These are phyloP conservation scores for Achroia grisella DNA, from an alignment of 1,140 invertebrate species.

Conservation along the genomic window DNA sequence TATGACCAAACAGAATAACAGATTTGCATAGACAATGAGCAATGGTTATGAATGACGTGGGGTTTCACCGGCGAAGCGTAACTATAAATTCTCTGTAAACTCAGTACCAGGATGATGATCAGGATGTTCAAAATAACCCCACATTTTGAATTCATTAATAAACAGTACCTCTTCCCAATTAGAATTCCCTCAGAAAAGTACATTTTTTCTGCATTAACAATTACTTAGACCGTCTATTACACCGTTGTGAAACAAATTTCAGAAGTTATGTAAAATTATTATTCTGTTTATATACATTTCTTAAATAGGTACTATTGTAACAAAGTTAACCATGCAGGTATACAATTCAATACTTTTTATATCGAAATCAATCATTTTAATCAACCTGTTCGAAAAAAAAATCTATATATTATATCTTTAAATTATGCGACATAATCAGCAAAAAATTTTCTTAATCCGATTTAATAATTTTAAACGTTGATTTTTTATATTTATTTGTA, in stretches of 20 bases:
- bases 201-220: constrained; percentile 15
- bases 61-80: constrained; percentile 36
- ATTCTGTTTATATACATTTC: too few relatives aligned
- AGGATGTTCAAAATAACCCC: constrained; percentile 39
- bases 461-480: too few relatives aligned
- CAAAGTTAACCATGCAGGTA: too few relatives aligned
- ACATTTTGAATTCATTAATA: constrained; percentile 22
- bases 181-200: constrained; percentile 26
- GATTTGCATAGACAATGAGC: constrained; percentile 59
- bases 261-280: too few relatives aligned
- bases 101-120: constrained; percentile 43
- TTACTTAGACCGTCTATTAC: constrained; percentile 11
- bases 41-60: constrained; percentile 26
- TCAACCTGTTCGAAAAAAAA: too few relatives aligned
- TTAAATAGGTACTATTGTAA: too few relatives aligned
- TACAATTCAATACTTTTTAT: too few relatives aligned
- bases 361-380: too few relatives aligned
- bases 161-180: constrained; percentile 9
- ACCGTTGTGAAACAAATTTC: constrained; percentile 13
- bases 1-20: constrained; percentile 31
- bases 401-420: too few relatives aligned
- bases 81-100: constrained; percentile 44
- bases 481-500: too few relatives aligned
- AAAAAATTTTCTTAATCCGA: too few relatives aligned
- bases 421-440: too few relatives aligned